These are phyloP conservation scores for Luperina nickerlii DNA, from an alignment of 2,888 invertebrate genomes.

Conservation along the genomic window DNA sequence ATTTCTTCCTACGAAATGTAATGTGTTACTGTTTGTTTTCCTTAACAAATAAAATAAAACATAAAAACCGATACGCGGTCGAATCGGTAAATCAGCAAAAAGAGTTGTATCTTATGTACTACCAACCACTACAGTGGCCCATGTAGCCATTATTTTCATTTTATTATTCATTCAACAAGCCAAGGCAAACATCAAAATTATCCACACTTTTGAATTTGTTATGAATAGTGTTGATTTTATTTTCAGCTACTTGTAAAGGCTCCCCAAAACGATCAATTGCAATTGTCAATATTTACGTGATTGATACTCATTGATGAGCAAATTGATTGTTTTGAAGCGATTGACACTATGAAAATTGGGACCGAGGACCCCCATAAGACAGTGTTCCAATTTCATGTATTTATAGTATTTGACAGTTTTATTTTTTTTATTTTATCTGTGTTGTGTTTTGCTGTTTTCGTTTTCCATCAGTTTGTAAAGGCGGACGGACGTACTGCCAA, in stretches of 20 bases:
- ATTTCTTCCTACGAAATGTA: no score
- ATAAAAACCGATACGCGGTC: not conserved
- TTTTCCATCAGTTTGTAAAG: constrained; percentile 29
- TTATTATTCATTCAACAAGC: not conserved
- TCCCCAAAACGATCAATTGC: no score
- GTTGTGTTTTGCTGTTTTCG: constrained; percentile 8
- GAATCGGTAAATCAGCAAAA: not conserved
- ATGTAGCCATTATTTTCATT: no score
- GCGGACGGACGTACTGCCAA: constrained; percentile 61
- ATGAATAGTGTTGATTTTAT: not conserved
- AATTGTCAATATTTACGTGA: no score
- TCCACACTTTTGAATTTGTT: not conserved
- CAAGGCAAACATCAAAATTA: no score
- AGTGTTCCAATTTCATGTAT: not conserved
- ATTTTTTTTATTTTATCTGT: constrained; percentile 7
- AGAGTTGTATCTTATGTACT: no score
- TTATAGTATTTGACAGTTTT: constrained; percentile 11
- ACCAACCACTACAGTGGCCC: not conserved
- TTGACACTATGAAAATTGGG: no score
- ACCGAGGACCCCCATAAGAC: no score
- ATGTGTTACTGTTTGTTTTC: no score
- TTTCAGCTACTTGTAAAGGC: not conserved
- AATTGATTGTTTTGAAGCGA: no score
- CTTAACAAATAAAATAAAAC: not conserved
- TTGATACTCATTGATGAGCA: no score